These are phyloP conservation scores for Phragmatobia fuliginosa DNA, from an alignment of 2,888 invertebrate genomes.

Conservation along the genomic window DNA sequence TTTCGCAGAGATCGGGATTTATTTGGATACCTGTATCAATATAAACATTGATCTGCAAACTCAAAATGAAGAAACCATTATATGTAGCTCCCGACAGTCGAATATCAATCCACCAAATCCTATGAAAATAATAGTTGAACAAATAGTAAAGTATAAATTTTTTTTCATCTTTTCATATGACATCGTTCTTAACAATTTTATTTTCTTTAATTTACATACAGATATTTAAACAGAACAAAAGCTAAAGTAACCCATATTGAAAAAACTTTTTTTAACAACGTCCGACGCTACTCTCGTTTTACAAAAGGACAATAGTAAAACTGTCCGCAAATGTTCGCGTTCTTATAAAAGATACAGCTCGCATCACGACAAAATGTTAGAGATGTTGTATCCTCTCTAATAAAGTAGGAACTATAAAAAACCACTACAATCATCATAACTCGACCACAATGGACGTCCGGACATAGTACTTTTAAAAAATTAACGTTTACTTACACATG, in stretches of 20 bases:
- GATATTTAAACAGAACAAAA: neutral
- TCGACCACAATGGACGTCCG: constrained; percentile 59
- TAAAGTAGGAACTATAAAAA: constrained; percentile 80
- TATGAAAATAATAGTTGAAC: neutral
- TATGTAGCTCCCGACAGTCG: neutral
- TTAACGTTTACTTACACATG: constrained; percentile 62
- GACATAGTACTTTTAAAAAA: constrained; percentile 72
- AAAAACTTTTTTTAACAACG: constrained; percentile 56
- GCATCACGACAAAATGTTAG: constrained; percentile 67
- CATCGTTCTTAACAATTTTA: neutral
- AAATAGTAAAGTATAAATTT: neutral
- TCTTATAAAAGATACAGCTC: constrained; percentile 75
- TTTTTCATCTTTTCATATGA: neutral
- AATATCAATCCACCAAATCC: neutral
- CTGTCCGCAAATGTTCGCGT: constrained; percentile 67
- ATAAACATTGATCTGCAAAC: neutral
- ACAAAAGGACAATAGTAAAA: constrained; percentile 73
- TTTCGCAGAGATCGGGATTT: neutral
- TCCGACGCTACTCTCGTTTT: constrained; percentile 59
- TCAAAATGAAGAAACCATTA: constrained; percentile 5
- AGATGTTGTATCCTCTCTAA: constrained; percentile 68
- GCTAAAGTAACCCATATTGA: constrained; percentile 24
- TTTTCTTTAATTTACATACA: constrained; percentile 7
- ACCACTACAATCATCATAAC: constrained; percentile 85
- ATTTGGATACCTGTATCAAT: neutral